phyloP scores from a whole-genome alignment of 2,797 vertebrate species.

The Macropus fuliginosus region DNA sequence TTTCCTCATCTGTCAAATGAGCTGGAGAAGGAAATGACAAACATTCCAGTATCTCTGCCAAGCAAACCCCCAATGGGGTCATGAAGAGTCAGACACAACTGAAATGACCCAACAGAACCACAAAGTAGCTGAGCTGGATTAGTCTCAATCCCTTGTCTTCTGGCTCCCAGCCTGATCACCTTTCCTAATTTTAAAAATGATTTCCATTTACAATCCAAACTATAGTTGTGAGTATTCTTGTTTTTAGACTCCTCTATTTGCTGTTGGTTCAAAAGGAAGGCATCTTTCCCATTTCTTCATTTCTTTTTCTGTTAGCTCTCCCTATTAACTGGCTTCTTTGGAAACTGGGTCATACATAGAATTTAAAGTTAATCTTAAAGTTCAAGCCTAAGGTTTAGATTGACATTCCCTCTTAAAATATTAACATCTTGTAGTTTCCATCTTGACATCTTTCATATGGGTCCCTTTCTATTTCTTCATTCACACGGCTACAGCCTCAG shows the following conservation, averaged over 20 bases:
- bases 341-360: not conserved
- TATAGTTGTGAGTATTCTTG: no score
- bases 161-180: not conserved
- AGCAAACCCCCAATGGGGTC: no score
- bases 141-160: not conserved
- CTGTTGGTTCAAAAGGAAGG: not conserved
- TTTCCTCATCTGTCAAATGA: no score
- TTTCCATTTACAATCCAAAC: not conserved
- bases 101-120: not conserved
- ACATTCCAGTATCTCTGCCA: no score
- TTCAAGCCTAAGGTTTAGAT: not conserved
- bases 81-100: no score
- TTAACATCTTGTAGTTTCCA: not conserved
- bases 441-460: not conserved
- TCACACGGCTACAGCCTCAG: not conserved
- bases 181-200: not conserved
- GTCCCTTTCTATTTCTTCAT: not conserved
- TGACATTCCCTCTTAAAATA: not conserved
- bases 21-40: no score
- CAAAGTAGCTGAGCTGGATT: not conserved
- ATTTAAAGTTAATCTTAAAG: not conserved
- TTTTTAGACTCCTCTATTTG: not conserved
- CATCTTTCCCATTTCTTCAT: not conserved
- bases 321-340: not conserved
- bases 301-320: not conserved